Evolutionary conservation across 2,888 invertebrate species (phyloP), one percentile per base, ranked within the genome.

Genomic region (Cantharis nigra): DNA sequence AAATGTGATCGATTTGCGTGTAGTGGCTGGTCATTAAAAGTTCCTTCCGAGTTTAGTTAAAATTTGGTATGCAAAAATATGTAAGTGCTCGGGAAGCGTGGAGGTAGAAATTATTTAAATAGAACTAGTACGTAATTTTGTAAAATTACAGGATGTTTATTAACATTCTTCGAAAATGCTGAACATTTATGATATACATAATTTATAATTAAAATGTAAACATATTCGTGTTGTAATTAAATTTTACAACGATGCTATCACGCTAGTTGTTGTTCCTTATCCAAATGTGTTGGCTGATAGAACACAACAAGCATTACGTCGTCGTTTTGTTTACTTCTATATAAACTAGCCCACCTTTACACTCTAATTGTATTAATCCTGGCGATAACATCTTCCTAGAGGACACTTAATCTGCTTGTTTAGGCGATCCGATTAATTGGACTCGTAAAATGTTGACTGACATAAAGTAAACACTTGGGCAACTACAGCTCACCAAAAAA

Each of bases 381-480:
- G 49, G 18, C 28, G 70, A 64, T 65, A 65, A 72, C 67, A 72
- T 65, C 72, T 65, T 33, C 72, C 49, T 72, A 18, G 20, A 67
- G 65, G 64, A 20, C 30, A 28, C 67, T 65, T 72, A 72, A 72
- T 72, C 72, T 72, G 72, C 72, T 72, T 72, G 72, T 72, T 72
- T 72, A 72, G 72, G 72, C 72, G 72, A 65, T 30, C 67, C 67
- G 72, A 67, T 65, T 72, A 72, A 72, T 72, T 72, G 28, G 30
- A 64, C 67, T 64, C 13, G 67, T 72, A 72, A 72, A 72, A 72
- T 72, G 65, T 72, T 72, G 72, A 72, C 65, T 72, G 72, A 49
- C 67, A 67, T 72, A 33, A 33, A 33, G 33, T 13, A 33, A 33
- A 33, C 33, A 33, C 33, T 33, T 33, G 5, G 3, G 13, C 1